phyloP scores from a whole-genome alignment of 2,888 invertebrate genomes.

The Melinaea marsaeus region DNA sequence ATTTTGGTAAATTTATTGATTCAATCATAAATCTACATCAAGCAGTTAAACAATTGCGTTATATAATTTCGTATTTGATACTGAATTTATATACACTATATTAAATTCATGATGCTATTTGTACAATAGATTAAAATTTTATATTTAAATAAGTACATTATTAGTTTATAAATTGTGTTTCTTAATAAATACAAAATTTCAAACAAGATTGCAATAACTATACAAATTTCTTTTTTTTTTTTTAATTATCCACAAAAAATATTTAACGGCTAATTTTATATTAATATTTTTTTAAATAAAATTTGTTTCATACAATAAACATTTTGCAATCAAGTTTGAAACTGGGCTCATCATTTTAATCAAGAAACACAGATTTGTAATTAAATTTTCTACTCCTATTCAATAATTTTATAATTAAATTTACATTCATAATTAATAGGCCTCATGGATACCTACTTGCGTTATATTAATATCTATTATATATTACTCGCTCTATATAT shows the following conservation, averaged over 20 bases:
- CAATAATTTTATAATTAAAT: slow-evolving; percentile 12
- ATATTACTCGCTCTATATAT: slow-evolving; percentile 1
- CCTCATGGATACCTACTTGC: slow-evolving; percentile 62
- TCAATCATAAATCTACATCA: slow-evolving; percentile 4
- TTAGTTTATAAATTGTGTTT: slow-evolving; percentile 17
- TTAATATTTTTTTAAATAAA: neutral
- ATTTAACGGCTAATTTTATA: neutral
- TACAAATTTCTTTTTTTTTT: neutral
- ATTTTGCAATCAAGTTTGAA: slow-evolving; percentile 48
- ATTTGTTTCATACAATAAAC: slow-evolving; percentile 1
- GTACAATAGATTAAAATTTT: slow-evolving; percentile 1
- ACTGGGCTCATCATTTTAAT: slow-evolving; percentile 62
- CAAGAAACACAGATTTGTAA: slow-evolving; percentile 43
- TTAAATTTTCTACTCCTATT: slow-evolving; percentile 3
- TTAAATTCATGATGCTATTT: neutral
- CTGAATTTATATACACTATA: slow-evolving; percentile 2
- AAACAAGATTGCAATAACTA: slow-evolving; percentile 12
- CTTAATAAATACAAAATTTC: slow-evolving; percentile 27
- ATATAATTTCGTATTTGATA: slow-evolving; percentile 3
- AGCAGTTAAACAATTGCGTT: slow-evolving; percentile 4
- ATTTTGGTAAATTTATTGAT: slow-evolving; percentile 5
- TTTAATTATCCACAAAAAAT: neutral
- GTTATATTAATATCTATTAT: slow-evolving; percentile 21
- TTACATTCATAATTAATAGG: slow-evolving; percentile 41
- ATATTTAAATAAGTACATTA: slow-evolving; percentile 3